phyloP scores from a whole-genome alignment of 2,113 vertebrate species.

The Gobiocypris rarus region DNA sequence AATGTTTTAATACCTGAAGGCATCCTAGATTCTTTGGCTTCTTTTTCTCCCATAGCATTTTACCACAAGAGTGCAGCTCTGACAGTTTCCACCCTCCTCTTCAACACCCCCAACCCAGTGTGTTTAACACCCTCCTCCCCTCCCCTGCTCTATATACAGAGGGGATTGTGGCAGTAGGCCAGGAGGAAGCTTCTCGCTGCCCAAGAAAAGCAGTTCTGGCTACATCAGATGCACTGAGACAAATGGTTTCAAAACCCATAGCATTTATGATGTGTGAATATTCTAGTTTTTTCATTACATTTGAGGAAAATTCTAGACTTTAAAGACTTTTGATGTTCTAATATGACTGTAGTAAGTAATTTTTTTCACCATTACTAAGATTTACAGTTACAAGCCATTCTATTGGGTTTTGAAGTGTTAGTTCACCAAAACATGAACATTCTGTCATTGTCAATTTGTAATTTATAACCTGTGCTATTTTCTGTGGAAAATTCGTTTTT shows the following conservation, averaged over 20 bases:
- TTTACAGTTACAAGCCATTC: neutral
- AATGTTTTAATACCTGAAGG: constrained; percentile 81
- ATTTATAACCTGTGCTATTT: neutral
- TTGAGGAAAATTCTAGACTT: constrained; percentile 14
- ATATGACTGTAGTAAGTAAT: neutral
- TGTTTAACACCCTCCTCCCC: constrained; percentile 47
- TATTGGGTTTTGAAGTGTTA: neutral
- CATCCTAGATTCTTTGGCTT: constrained; percentile 79
- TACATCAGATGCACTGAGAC: constrained; percentile 44
- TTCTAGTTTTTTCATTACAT: constrained; percentile 30
- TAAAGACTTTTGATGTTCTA: too few relatives aligned
- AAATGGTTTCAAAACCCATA: constrained; percentile 9
- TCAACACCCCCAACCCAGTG: constrained; percentile 60
- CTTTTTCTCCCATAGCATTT: constrained; percentile 63
- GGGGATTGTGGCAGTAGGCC: constrained; percentile 58
- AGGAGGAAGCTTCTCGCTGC: constrained; percentile 45
- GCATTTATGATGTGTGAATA: constrained; percentile 45
- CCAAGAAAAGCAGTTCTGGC: constrained; percentile 45
- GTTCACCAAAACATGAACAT: neutral
- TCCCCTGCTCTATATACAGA: constrained; percentile 65
- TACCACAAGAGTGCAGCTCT: constrained; percentile 75
- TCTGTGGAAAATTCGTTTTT: neutral
- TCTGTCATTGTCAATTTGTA: neutral
- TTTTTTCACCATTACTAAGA: neutral
- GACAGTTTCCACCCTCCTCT: constrained; percentile 69